Conservation (phyloP, 35 echinoderm and acorn worm genomes). For the Lytechinus pictus region DNA sequence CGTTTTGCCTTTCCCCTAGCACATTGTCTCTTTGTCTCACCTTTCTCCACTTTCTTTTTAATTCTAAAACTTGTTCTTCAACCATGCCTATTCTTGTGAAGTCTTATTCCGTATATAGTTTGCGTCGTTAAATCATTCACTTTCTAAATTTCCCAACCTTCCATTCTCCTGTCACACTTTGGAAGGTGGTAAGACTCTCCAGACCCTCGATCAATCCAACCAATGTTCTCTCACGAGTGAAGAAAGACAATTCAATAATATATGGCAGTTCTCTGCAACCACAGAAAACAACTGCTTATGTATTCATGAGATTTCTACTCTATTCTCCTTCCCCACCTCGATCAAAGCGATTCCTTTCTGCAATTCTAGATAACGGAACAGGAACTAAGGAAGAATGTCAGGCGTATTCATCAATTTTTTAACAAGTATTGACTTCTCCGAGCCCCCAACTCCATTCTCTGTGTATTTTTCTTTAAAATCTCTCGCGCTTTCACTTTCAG, state of each 20-base stretch:
- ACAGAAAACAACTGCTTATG: conserved; percentile 31
- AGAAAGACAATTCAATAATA: conserved; percentile 25
- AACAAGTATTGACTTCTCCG: neutral
- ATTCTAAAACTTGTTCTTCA: neutral
- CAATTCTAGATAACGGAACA: conserved; percentile 24
- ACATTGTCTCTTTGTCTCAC: neutral
- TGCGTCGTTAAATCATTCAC: neutral
- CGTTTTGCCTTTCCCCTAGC: neutral
- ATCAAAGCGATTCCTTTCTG: conserved; percentile 38
- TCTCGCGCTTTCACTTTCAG: conserved; percentile 21
- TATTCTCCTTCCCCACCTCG: neutral
- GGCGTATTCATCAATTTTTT: conserved; percentile 21
- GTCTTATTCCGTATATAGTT: neutral
- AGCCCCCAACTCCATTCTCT: neutral
- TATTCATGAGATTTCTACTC: conserved; percentile 24
- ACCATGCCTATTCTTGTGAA: neutral
- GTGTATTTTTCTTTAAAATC: neutral
- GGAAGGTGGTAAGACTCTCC: neutral
- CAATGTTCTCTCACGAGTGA: conserved; percentile 22
- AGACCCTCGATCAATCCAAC: conserved; percentile 27
- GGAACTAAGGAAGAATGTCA: conserved; percentile 20
- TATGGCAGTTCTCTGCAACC: conserved; percentile 33
- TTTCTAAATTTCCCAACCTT: neutral
- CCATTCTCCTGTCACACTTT: neutral
- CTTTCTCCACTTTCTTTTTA: neutral